A percentile compares a stretch with the other conserved stretches of the same genome.
Evolutionary conservation across 2,888 invertebrate species (phyloP).

Genomic region (Epirrita christyi): DNA sequence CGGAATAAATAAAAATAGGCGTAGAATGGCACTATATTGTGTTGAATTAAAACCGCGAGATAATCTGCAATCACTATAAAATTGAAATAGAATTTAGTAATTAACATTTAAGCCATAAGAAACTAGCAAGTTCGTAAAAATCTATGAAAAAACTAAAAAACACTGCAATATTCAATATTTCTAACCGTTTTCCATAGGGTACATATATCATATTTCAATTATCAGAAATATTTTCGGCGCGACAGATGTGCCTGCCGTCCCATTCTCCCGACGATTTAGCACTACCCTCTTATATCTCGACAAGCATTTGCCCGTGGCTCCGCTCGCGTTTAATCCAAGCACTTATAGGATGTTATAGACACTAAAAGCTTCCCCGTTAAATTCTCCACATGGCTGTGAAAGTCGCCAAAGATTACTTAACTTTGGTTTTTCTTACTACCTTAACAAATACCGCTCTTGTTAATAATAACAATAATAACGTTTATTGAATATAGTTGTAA

Average conservation of each 20-base stretch:
- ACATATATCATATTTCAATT: background rate
- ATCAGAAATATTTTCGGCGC: constrained; percentile 2
- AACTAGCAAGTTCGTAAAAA: background rate
- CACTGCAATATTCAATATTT: background rate
- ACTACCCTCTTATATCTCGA: constrained; percentile 9
- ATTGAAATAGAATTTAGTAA: background rate
- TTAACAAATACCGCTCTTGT: too few relatives aligned
- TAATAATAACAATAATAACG: too few relatives aligned
- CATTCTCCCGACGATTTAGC: constrained; percentile 13
- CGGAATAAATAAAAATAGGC: constrained; percentile 7
- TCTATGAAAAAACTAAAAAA: background rate
- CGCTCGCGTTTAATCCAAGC: too few relatives aligned
- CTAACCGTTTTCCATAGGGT: background rate
- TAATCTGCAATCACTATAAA: background rate
- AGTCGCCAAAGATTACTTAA: too few relatives aligned
- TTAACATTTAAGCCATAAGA: too few relatives aligned
- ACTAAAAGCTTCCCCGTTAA: too few relatives aligned
- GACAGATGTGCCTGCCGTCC: constrained; percentile 8
- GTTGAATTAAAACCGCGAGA: background rate
- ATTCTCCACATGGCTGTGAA: too few relatives aligned
- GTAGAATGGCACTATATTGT: too few relatives aligned
- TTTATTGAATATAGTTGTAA: too few relatives aligned
- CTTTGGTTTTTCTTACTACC: too few relatives aligned
- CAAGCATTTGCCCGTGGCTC: too few relatives aligned
- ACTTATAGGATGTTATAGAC: too few relatives aligned